Evolutionary conservation across 2,797 vertebrate species (phyloP).

Genomic region (Chanos chanos): DNA sequence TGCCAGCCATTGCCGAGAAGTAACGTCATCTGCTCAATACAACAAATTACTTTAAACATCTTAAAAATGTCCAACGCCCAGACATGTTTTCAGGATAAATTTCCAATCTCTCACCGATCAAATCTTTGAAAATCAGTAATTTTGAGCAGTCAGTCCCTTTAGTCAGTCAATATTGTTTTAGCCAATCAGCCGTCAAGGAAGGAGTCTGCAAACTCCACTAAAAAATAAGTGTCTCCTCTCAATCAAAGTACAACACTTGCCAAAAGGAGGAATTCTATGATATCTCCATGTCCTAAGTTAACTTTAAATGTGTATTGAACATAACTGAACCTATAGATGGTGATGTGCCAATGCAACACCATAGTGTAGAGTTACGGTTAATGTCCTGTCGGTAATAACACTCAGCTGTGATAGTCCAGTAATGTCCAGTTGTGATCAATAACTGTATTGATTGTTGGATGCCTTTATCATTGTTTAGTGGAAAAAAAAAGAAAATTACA

Average conservation of each 20-base stretch:
- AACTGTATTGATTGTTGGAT: conserved; percentile 39
- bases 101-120: no score
- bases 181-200: no score
- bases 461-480: conserved; percentile 39
- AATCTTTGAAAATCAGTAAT: no score
- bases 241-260: no score
- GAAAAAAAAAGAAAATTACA: neutral
- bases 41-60: no score
- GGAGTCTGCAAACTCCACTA: no score
- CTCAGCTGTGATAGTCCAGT: conserved; percentile 39
- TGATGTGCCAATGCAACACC: conserved; percentile 34
- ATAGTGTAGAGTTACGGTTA: conserved; percentile 37
- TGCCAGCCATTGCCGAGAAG: conserved; percentile 82
- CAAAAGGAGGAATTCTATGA: conserved; percentile 22
- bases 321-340: conserved; percentile 40
- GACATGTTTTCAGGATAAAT: no score
- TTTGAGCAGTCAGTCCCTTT: no score
- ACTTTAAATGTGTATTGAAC: conserved; percentile 34
- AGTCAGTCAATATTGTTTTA: no score
- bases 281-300: conserved; percentile 28
- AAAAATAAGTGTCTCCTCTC: no score
- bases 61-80: no score
- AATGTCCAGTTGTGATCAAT: conserved; percentile 40
- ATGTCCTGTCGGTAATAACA: conserved; percentile 39
- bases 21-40: conserved; percentile 42